phyloP scores from a whole-genome alignment of 2,888 invertebrate genomes.

The Drosophila barbarae region DNA sequence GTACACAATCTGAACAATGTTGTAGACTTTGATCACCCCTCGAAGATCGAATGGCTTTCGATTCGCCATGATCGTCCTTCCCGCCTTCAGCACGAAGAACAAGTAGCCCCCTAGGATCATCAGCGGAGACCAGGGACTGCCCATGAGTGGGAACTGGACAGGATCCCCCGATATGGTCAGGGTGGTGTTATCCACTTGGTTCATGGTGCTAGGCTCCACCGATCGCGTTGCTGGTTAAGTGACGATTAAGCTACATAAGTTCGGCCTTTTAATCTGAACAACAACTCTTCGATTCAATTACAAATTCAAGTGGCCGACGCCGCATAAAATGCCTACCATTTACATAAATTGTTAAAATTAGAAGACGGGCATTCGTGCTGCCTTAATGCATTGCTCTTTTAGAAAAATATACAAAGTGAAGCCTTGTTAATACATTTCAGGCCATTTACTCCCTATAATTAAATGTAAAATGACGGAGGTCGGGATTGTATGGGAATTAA shows the following conservation, averaged over 20 bases:
- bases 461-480: not conserved
- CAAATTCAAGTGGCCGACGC: not conserved
- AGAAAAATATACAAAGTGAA: not conserved
- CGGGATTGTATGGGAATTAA: not conserved
- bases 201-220: conserved; percentile 2
- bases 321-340: conserved; percentile 10
- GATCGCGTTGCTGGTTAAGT: not conserved
- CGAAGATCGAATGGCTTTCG: conserved; percentile 40
- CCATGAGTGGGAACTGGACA: conserved; percentile 27
- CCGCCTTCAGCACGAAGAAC: conserved; percentile 48
- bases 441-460: not conserved
- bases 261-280: not conserved
- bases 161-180: conserved; percentile 40
- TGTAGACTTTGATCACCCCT: conserved; percentile 41
- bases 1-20: conserved; percentile 42
- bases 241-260: conserved; percentile 4
- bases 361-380: not conserved
- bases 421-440: not conserved
- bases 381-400: not conserved
- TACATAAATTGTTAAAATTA: not conserved
- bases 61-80: conserved; percentile 33
- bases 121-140: conserved; percentile 51
- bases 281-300: conserved; percentile 6
- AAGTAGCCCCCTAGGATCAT: conserved; percentile 30
- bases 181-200: conserved; percentile 17